A percentile compares a stretch with the other conserved stretches of the same genome.
These are phyloP conservation scores for Danaus melanippus DNA, from an alignment of 1,140 invertebrate genomes.

Conservation along the genomic window DNA sequence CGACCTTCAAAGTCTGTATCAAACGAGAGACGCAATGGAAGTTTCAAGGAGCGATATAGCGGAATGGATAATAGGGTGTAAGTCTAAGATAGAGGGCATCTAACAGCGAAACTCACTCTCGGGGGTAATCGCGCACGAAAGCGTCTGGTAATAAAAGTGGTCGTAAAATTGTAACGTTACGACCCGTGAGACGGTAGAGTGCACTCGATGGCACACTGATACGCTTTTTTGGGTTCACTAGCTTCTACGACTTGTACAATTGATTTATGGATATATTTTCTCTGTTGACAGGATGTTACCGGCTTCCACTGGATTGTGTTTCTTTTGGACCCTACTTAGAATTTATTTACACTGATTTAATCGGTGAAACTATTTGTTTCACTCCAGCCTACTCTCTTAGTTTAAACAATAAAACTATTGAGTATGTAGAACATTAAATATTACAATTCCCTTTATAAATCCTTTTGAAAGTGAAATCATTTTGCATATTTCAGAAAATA, in stretches of 20 bases:
- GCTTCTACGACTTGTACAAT: constrained; percentile 26
- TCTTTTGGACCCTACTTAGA: too few species aligned
- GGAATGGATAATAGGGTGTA: constrained; percentile 11
- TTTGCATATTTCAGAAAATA: too few species aligned
- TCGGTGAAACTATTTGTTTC: constrained; percentile 9
- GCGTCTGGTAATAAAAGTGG: constrained; percentile 67
- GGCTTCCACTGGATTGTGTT: too few species aligned
- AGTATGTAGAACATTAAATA: too few species aligned
- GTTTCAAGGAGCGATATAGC: constrained; percentile 10
- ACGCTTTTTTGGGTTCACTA: constrained; percentile 50
- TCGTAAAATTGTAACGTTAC: constrained; percentile 70
- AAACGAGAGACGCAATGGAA: background rate
- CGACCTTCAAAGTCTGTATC: background rate
- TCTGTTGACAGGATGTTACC: constrained; percentile 31
- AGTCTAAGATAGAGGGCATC: constrained; percentile 36
- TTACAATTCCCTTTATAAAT: too few species aligned
- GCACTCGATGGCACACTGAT: constrained; percentile 63
- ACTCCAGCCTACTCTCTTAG: background rate
- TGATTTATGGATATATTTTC: constrained; percentile 42
- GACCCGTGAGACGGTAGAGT: constrained; percentile 59
- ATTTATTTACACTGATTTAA: constrained; percentile 5
- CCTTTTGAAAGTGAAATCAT: too few species aligned
- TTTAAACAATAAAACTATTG: background rate
- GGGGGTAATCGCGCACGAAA: constrained; percentile 69
- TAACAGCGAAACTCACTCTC: constrained; percentile 69